phyloP scores from a whole-genome alignment of 2,888 invertebrate species.

The Onthophagus sagittarius region DNA sequence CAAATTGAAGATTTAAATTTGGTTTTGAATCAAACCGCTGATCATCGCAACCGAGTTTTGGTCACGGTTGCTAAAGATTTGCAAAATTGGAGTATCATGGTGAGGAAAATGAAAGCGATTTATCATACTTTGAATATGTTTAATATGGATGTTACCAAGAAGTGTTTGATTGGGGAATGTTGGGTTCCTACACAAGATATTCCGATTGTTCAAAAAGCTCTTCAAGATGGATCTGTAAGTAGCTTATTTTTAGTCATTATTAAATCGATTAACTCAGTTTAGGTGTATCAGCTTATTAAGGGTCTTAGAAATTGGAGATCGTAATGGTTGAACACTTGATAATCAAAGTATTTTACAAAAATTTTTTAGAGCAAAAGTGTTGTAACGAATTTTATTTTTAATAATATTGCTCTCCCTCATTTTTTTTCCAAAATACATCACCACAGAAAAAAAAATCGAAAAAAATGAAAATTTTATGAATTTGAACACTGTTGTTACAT shows the following conservation, averaged over 20 bases:
- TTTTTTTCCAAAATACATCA: no score
- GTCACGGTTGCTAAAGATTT: constrained; percentile 83
- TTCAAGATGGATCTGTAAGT: constrained; percentile 77
- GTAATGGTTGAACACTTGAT: no score
- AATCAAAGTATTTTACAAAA: no score
- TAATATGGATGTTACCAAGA: constrained; percentile 86
- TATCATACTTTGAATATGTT: constrained; percentile 92
- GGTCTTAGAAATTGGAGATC: no score
- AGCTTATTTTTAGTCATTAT: no score
- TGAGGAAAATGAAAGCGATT: constrained; percentile 88
- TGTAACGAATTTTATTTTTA: neutral
- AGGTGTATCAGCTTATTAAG: no score
- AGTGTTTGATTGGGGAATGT: constrained; percentile 85
- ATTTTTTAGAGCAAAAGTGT: no score
- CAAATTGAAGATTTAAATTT: constrained; percentile 82
- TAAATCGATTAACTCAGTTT: no score
- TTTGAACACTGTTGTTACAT: no score
- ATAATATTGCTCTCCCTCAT: neutral
- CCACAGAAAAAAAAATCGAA: neutral
- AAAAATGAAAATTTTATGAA: neutral
- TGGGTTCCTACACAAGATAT: constrained; percentile 78
- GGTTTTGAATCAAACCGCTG: constrained; percentile 82
- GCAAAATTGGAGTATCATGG: constrained; percentile 83
- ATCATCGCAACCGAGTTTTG: constrained; percentile 80
- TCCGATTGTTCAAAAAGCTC: constrained; percentile 67